Evolutionary conservation across 2,113 vertebrate species (phyloP).

Genomic region (Neoarius graeffei): DNA sequence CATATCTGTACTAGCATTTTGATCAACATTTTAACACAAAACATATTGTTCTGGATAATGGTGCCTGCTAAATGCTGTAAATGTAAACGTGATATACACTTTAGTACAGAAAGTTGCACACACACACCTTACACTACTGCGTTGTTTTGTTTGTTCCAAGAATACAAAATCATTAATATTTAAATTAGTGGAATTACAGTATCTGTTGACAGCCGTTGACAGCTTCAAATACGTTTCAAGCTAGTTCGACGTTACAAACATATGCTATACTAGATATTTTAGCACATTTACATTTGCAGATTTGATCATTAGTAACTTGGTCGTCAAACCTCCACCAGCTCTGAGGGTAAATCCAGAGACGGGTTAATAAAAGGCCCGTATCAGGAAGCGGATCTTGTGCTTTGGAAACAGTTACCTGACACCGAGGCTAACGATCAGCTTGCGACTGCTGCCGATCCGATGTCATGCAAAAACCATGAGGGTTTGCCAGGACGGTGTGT

Average conservation of each 20-base stretch:
- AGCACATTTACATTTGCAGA: background rate
- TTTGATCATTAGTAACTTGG: background rate
- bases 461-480: constrained; percentile 46
- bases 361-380: constrained; percentile 8
- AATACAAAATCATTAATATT: background rate
- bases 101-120: background rate
- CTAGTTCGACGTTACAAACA: background rate
- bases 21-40: background rate
- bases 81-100: background rate
- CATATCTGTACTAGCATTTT: background rate
- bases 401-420: constrained; percentile 49
- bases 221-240: background rate
- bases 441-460: background rate
- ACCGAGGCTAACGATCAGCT: constrained; percentile 35
- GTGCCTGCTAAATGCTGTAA: background rate
- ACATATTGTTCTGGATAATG: background rate
- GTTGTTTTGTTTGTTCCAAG: background rate
- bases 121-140: background rate
- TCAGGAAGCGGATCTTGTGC: constrained; percentile 28
- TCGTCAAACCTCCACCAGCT: background rate
- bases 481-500: background rate
- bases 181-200: background rate
- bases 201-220: background rate
- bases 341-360: background rate
- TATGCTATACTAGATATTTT: background rate